Percentiles rank a stretch among this genome's conserved stretches.
Evolutionary conservation across 2,113 vertebrate genomes (phyloP).

Genomic region (Rafetus swinhoei): DNA sequence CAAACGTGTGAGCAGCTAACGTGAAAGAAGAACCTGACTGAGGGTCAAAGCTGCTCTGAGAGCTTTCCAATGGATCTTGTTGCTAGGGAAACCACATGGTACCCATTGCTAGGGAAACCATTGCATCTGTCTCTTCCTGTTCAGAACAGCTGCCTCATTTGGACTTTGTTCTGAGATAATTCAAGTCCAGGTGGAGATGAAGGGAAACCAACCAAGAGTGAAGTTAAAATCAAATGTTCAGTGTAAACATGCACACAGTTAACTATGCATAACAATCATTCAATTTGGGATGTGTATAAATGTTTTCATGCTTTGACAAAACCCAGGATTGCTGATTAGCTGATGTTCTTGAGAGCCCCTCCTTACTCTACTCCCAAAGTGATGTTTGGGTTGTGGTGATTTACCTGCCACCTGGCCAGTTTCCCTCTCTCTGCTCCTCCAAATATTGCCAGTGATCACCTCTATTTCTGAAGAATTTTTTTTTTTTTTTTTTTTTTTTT

Average conservation of each 20-base stretch:
- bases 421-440: not conserved
- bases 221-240: not conserved
- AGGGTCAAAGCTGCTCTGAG: not conserved
- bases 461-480: not conserved
- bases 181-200: not conserved
- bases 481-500: too few species aligned
- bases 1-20: not conserved
- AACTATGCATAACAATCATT: not conserved
- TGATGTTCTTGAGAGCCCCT: not conserved
- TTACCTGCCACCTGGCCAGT: not conserved
- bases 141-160: slow-evolving; percentile 1
- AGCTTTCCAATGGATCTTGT: not conserved
- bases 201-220: not conserved
- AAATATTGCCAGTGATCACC: not conserved
- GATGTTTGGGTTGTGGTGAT: not conserved
- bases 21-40: not conserved
- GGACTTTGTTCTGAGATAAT: not conserved
- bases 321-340: not conserved
- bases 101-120: not conserved
- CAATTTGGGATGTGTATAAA: not conserved
- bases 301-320: not conserved
- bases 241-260: not conserved
- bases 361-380: not conserved
- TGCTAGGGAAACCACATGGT: slow-evolving; percentile 25
- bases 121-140: not conserved